A percentile compares a stretch with the other conserved stretches of the same genome.
These are phyloP conservation scores for Acanthurus leucopareius DNA, from an alignment of 2,797 vertebrate species.

Conservation along the genomic window DNA sequence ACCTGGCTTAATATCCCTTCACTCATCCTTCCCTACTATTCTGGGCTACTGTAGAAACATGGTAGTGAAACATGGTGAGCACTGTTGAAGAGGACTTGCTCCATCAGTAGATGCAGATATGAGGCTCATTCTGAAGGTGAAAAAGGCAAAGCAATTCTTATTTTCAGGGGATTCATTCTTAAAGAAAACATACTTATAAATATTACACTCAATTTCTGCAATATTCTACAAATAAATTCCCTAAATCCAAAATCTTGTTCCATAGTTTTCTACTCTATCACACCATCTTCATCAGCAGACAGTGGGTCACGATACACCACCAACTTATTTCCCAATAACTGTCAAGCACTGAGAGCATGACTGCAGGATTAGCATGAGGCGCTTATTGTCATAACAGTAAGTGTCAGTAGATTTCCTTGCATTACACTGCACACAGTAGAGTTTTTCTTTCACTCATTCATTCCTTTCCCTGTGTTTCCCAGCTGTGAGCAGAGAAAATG, in stretches of 20 bases:
- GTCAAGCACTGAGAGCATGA: not conserved
- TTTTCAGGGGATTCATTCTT: too few relatives aligned
- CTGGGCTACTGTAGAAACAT: too few relatives aligned
- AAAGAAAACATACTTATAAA: too few relatives aligned
- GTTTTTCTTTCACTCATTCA: constrained; percentile 53
- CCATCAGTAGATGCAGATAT: too few relatives aligned
- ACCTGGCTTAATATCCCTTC: too few relatives aligned
- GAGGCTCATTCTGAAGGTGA: too few relatives aligned
- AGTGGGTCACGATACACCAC: not conserved
- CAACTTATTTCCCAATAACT: constrained; percentile 26
- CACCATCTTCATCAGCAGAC: constrained; percentile 11
- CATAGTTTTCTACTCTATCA: not conserved
- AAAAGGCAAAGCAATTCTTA: too few relatives aligned
- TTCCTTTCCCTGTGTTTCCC: constrained; percentile 57
- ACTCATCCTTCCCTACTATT: too few relatives aligned
- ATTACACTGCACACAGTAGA: not conserved
- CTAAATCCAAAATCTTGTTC: not conserved
- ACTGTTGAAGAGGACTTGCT: too few relatives aligned
- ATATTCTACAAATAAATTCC: too few relatives aligned
- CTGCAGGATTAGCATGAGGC: not conserved
- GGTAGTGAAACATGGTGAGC: too few relatives aligned
- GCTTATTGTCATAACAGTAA: not conserved
- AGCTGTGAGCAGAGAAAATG: constrained; percentile 86
- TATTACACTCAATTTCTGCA: too few relatives aligned
- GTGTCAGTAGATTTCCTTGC: constrained; percentile 25